Conservation (phyloP, 2,797 vertebrate genomes). For the Apodemus agrarius region DNA sequence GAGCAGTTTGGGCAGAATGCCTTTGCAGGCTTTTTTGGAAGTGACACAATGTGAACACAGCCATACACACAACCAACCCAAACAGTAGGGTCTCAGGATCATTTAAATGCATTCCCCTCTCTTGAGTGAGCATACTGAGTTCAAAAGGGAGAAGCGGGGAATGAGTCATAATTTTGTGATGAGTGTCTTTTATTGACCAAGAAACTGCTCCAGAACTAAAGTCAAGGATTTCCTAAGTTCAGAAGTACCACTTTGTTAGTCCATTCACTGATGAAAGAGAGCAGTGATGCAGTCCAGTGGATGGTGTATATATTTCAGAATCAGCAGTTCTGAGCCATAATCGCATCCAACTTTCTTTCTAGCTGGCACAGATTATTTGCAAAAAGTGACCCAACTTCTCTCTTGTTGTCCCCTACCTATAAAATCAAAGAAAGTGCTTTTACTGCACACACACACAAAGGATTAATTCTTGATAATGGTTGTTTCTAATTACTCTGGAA, state of each 20-base stretch:
- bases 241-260: neutral
- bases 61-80: neutral
- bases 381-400: constrained; percentile 67
- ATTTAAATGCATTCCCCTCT: neutral
- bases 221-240: constrained; percentile 32
- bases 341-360: constrained; percentile 70
- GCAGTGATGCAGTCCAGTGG: constrained; percentile 56
- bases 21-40: constrained; percentile 42
- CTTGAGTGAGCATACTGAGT: neutral
- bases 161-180: constrained; percentile 29
- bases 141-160: neutral
- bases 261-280: constrained; percentile 44
- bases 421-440: constrained; percentile 54
- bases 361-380: constrained; percentile 61
- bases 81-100: neutral
- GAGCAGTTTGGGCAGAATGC: constrained; percentile 32
- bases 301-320: constrained; percentile 51
- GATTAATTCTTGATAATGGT: neutral
- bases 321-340: constrained; percentile 67
- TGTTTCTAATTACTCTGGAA: constrained; percentile 41
- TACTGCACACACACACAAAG: neutral
- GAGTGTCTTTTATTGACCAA: constrained; percentile 44
- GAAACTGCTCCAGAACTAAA: constrained; percentile 50
- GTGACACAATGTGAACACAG: neutral
- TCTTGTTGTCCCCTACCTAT: constrained; percentile 53